Conservation (phyloP, 2,113 vertebrate species). For the Macquaria australasica region DNA sequence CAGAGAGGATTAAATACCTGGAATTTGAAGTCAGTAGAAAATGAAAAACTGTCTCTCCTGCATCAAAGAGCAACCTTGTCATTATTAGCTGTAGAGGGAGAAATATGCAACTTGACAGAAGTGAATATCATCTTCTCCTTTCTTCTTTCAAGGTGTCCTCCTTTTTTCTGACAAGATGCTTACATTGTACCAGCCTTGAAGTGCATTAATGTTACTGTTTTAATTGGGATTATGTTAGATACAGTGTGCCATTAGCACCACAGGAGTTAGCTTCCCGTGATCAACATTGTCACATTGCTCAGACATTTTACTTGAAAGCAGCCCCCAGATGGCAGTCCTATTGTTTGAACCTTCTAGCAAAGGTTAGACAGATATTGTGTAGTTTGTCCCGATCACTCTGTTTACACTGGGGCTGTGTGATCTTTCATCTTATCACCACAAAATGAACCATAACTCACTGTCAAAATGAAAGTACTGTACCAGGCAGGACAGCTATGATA, state of each 20-base stretch:
- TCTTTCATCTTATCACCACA: constrained; percentile 36
- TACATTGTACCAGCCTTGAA: constrained; percentile 43
- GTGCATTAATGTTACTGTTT: constrained; percentile 41
- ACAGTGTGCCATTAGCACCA: constrained; percentile 27
- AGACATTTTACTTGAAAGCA: constrained; percentile 51
- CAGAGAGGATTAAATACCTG: constrained; percentile 78
- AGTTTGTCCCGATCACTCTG: constrained; percentile 23
- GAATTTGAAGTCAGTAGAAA: constrained; percentile 74
- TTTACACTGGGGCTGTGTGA: constrained; percentile 22
- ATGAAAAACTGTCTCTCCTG: constrained; percentile 77
- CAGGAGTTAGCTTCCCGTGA: constrained; percentile 21
- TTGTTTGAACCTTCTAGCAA: constrained; percentile 40
- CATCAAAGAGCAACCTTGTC: constrained; percentile 79
- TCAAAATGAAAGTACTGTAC: constrained; percentile 24
- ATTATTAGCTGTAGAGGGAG: constrained; percentile 73
- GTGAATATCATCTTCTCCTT: constrained; percentile 64
- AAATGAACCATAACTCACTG: constrained; percentile 24
- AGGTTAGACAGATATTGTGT: constrained; percentile 5
- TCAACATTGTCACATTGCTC: constrained; percentile 51
- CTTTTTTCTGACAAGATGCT: constrained; percentile 58
- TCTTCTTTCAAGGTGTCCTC: constrained; percentile 73
- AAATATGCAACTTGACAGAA: constrained; percentile 73
- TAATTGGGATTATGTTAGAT: constrained; percentile 68
- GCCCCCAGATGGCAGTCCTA: constrained; percentile 13
- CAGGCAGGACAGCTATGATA: constrained; percentile 1